Evolutionary conservation across 2,797 vertebrate species (phyloP), one percentile per base, ranked within the genome.

Genomic region (Cryptoblepharus egeriae): DNA sequence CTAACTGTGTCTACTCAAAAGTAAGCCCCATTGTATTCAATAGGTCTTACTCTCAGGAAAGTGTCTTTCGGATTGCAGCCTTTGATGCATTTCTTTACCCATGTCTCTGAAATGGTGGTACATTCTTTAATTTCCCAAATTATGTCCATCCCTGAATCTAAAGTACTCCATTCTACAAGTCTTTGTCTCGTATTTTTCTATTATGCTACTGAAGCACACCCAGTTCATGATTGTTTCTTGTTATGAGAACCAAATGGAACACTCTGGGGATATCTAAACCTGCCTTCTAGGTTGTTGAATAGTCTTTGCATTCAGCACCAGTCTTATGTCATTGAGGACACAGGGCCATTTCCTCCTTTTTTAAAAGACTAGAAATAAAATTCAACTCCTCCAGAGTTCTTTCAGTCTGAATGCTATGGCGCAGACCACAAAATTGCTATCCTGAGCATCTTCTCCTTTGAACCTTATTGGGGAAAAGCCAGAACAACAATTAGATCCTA

Each of bases 131-230:
- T 64, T 81, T 70, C 18, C 71, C 85, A 91, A 89, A 85, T 79
- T 74, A 88, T 79, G 68, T 84, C 82, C 88, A 92, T 91, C 90
- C 85, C 92, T 90, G 88, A 69, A 13, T 24, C 68, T 15, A 45
- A 42, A 91, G 84, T 90, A 88, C 90, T 83, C n/a, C 85, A 75
- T 86, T 92, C 69, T 83, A 70, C 78, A 83, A 83, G 79, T 71
- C 80, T 92, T 90, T 9, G 57, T 89, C 92, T 89, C 82, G 91
- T 89, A 92, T 90, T 95, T 95, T 95, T 94, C 94, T 92, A 95
- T 85, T 88, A 81, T 86, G 82, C 83, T 79, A 73, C 90, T 95
- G 94, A 94, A 95, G 86, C 85, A 68, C 72, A 83, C 93, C 94
- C 95, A 95, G 88, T 84, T 86, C 85, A 88, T 88, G 92, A 91